Evolutionary conservation across 2,797 vertebrate genomes (phyloP).

Genomic region (Anguilla anguilla): DNA sequence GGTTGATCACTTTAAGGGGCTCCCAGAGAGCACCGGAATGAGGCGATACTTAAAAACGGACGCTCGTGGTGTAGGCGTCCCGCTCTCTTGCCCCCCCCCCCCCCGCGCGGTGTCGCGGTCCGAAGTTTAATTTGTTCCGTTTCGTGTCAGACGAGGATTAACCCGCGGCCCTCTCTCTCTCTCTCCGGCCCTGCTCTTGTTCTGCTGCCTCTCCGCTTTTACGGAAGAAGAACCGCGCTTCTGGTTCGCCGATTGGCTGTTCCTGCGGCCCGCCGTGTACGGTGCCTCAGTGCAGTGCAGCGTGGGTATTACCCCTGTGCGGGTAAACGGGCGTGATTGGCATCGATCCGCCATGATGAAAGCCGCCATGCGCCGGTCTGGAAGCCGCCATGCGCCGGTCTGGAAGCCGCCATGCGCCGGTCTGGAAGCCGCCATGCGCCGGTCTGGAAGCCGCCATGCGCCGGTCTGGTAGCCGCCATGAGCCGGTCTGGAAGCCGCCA

Average conservation of each 20-base stretch:
- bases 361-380: too few relatives aligned
- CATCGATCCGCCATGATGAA: slow-evolving; percentile 3
- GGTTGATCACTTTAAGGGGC: not conserved
- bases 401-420: not conserved
- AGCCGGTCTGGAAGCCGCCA: not conserved
- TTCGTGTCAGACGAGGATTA: not conserved
- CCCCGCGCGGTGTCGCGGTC: not conserved
- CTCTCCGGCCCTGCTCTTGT: too few relatives aligned
- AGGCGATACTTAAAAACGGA: not conserved
- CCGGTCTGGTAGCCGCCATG: too few relatives aligned
- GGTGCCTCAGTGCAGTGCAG: not conserved
- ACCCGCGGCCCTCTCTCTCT: not conserved
- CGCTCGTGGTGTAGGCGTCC: not conserved
- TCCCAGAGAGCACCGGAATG: not conserved
- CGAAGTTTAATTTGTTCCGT: not conserved
- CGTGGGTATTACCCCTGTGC: not conserved
- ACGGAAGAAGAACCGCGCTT: not conserved
- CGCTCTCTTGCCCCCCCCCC: not conserved
- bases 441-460: not conserved
- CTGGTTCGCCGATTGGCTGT: not conserved
- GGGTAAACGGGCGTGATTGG: not conserved
- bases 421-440: not conserved
- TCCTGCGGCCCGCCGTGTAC: not conserved
- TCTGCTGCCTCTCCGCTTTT: not conserved
- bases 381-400: not conserved